These are phyloP conservation scores for Tauraco erythrolophus DNA, from an alignment of 2,113 vertebrate genomes.

Conservation along the genomic window DNA sequence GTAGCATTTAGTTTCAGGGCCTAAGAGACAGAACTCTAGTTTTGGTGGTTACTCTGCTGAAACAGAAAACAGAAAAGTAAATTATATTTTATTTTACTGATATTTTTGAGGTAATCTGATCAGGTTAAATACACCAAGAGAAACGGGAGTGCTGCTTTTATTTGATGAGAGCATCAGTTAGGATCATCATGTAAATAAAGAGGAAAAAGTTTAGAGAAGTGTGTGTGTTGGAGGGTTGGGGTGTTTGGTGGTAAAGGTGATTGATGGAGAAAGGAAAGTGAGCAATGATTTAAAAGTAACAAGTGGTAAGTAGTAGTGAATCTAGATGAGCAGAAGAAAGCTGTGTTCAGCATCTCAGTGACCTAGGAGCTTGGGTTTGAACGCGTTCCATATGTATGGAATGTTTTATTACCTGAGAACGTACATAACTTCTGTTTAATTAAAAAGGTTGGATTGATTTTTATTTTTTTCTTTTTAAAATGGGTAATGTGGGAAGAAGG, in stretches of 20 bases:
- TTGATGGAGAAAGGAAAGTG: not conserved
- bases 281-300: not conserved
- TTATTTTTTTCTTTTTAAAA: not conserved
- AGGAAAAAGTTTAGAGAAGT: not conserved
- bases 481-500: not conserved
- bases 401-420: not conserved
- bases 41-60: constrained; percentile 82
- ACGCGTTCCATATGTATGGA: not conserved
- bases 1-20: constrained; percentile 77
- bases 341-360: not conserved
- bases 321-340: not conserved
- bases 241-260: not conserved
- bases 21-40: constrained; percentile 71
- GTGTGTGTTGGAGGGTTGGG: not conserved
- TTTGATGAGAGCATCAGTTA: not conserved
- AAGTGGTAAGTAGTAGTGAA: not conserved
- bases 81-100: constrained; percentile 53
- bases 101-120: not conserved
- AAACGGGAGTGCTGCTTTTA: not conserved
- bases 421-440: not conserved
- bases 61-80: constrained; percentile 80
- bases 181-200: not conserved
- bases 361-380: not conserved
- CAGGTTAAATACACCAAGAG: not conserved
- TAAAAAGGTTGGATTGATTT: not conserved